Evolutionary conservation across 2,888 invertebrate species (phyloP).

Genomic region (Trissolcus brochymenae): DNA sequence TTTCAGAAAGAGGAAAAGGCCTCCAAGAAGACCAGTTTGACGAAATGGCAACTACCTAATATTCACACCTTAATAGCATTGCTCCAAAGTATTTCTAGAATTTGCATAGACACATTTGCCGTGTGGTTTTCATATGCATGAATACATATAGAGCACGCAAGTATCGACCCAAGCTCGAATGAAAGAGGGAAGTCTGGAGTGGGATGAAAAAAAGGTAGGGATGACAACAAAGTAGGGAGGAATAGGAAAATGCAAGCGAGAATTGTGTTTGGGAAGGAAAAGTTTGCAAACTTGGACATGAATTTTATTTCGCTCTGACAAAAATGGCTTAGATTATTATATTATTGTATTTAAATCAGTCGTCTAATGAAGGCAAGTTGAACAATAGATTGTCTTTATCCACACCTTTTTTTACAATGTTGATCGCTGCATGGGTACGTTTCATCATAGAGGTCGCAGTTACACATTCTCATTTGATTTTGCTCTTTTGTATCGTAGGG

Average conservation of each 20-base stretch:
- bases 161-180: conserved; percentile 51
- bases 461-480: too few species aligned
- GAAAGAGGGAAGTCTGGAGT: conserved; percentile 44
- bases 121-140: conserved; percentile 49
- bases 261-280: neutral
- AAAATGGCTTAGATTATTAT: conserved; percentile 12
- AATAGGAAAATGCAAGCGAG: conserved; percentile 33
- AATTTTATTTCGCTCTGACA: conserved; percentile 9
- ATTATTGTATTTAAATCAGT: conserved; percentile 26
- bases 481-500: neutral
- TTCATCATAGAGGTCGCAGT: too few species aligned
- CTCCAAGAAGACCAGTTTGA: neutral
- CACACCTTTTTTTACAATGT: too few species aligned
- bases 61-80: conserved; percentile 45
- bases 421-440: too few species aligned
- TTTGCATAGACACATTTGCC: conserved; percentile 46
- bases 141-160: conserved; percentile 50
- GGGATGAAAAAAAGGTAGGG: conserved; percentile 42
- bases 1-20: neutral
- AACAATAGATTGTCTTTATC: conserved; percentile 1
- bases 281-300: neutral
- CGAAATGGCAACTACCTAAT: conserved; percentile 24
- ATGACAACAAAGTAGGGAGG: conserved; percentile 41
- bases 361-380: conserved; percentile 15
- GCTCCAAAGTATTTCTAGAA: conserved; percentile 42